Evolutionary conservation across 2,113 vertebrate species (phyloP), one percentile per base, ranked within the genome.

Genomic region (Bujurquina vittata): DNA sequence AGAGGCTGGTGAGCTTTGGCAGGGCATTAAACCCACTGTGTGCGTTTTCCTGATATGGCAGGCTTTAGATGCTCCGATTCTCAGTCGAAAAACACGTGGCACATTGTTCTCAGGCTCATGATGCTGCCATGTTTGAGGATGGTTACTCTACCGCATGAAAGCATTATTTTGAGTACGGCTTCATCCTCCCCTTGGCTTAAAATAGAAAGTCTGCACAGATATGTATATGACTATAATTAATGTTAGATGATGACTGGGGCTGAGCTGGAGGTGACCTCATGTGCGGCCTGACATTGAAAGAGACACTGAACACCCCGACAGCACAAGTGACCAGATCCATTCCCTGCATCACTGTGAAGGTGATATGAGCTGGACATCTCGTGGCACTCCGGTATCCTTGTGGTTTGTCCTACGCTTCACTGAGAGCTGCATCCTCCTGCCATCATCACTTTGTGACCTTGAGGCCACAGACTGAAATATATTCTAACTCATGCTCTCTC

Each of bases 211-310:
- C 12, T 22, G 26, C 80, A 61, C 29, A 59, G 22, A 20, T 46
- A 40, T 59, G 63, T 43, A 58, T 80, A 75, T 77, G 62, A 49
- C 60, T 81, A 40, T 67, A 81, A 89, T 89, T 65, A 84, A 80
- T 43, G 49, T 80, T 37, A 43, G 37, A 81, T 91, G 85, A 85
- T 91, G 90, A 90, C 89, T 63, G 57, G 6, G 56, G 62, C 69
- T 35, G 85, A 86, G 77, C 52, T 87, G 77, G 86, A 92, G 92
- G 91, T 94, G 90, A 94, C 89, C 82, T 75, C 4, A 35, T 4
- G 7, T 37, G 80, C 31, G 54, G 76, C 69, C 79, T 26, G n/a
- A 85, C 46, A 26, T 29, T 37, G 58, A 84, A 15, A 55, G 78
- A 85, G 84, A 84, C 81, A 10, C 61, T 76, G 73, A 84, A 85